These are phyloP conservation scores for Nymphalis c-album DNA, from an alignment of 2,888 invertebrate genomes.

Conservation along the genomic window DNA sequence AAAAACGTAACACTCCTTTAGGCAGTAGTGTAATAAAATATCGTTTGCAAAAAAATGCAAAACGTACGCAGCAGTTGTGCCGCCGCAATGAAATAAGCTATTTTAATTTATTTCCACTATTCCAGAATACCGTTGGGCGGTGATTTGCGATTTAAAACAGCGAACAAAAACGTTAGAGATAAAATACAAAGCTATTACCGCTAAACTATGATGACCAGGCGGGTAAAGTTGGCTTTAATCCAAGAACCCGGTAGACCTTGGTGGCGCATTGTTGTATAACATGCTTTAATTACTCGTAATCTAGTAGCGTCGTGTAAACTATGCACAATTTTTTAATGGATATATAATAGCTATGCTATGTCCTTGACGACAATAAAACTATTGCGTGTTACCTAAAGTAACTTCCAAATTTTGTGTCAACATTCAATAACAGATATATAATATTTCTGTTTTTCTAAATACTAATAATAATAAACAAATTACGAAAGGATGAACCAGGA, in stretches of 20 bases:
- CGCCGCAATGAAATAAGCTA: conserved; percentile 14
- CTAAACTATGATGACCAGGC: conserved; percentile 55
- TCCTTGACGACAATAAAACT: conserved; percentile 10
- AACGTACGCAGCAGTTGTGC: not conserved
- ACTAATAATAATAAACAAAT: too few relatives aligned
- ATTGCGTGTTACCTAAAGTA: not conserved
- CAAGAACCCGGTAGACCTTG: conserved; percentile 62
- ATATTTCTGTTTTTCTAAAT: too few relatives aligned
- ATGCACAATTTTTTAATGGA: conserved; percentile 34
- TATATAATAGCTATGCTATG: conserved; percentile 25
- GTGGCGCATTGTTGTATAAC: conserved; percentile 48
- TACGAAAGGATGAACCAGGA: too few relatives aligned
- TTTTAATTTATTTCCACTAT: conserved; percentile 19
- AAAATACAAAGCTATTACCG: conserved; percentile 60
- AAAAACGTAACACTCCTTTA: too few relatives aligned
- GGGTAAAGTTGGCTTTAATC: conserved; percentile 56
- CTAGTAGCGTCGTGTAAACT: conserved; percentile 35
- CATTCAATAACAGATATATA: too few relatives aligned
- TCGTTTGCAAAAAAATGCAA: too few relatives aligned
- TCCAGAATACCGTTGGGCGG: conserved; percentile 29
- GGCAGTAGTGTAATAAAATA: too few relatives aligned
- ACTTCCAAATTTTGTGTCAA: not conserved
- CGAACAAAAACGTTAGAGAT: conserved; percentile 36
- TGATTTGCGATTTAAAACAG: conserved; percentile 34
- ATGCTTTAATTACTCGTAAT: conserved; percentile 44